phyloP scores from a whole-genome alignment of 35 echinoderm and acorn worm species.

The Anneissia japonica region DNA sequence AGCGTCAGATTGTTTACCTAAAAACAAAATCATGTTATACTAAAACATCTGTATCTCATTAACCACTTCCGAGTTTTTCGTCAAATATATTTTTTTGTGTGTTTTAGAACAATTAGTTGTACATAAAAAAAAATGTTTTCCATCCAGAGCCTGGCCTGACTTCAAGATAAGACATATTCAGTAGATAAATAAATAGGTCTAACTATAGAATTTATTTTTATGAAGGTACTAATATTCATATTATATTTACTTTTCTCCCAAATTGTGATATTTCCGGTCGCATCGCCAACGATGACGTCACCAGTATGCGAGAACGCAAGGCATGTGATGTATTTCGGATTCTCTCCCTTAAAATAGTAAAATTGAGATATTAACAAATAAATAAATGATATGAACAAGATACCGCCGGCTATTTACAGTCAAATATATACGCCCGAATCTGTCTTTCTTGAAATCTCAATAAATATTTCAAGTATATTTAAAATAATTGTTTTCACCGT shows the following conservation, averaged over 20 bases:
- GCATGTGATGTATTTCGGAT: conserved; percentile 67
- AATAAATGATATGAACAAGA: too few relatives aligned
- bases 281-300: conserved; percentile 77
- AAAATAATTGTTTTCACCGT: too few relatives aligned
- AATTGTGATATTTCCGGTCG: conserved; percentile 67
- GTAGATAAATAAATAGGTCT: too few relatives aligned
- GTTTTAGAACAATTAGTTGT: background rate
- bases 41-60: background rate
- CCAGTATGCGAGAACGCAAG: conserved; percentile 79
- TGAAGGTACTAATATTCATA: too few relatives aligned
- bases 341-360: conserved; percentile 33
- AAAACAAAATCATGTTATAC: background rate
- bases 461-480: too few relatives aligned
- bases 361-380: background rate
- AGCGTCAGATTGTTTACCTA: conserved; percentile 42
- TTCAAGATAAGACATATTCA: too few relatives aligned
- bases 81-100: background rate
- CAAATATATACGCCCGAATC: too few relatives aligned
- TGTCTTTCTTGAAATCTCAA: too few relatives aligned
- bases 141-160: too few relatives aligned
- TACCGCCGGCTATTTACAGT: too few relatives aligned
- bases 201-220: too few relatives aligned
- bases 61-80: background rate
- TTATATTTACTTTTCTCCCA: conserved; percentile 82
- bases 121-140: too few relatives aligned